A percentile compares a stretch with the other conserved stretches of the same genome.
Evolutionary conservation across 2,113 vertebrate genomes (phyloP).

Genomic region (Nibea coibor): DNA sequence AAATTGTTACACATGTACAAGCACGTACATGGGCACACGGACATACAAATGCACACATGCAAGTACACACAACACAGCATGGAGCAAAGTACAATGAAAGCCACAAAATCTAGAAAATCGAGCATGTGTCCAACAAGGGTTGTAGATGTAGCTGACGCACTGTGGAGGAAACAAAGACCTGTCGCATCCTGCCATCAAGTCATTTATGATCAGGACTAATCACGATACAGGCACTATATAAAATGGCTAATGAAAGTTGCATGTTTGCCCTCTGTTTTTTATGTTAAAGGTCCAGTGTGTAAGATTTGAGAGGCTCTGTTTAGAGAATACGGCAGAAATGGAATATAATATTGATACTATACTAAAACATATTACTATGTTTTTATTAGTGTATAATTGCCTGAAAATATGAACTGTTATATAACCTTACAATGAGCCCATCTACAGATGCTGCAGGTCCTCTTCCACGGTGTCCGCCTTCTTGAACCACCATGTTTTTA

Average conservation of each 20-base stretch:
- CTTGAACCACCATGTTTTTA: too few species aligned
- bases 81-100: slow-evolving; percentile 17
- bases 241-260: neutral
- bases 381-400: too few species aligned
- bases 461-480: too few species aligned
- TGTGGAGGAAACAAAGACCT: neutral
- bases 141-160: neutral
- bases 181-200: neutral
- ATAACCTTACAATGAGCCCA: too few species aligned
- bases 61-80: neutral
- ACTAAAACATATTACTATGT: too few species aligned
- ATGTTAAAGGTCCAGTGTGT: neutral
- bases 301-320: too few species aligned
- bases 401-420: too few species aligned
- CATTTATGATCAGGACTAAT: neutral
- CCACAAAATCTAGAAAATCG: neutral
- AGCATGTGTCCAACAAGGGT: slow-evolving; percentile 5
- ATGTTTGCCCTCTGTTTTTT: neutral
- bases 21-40: slow-evolving; percentile 22
- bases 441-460: too few species aligned
- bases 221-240: neutral
- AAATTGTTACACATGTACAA: slow-evolving; percentile 37
- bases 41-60: slow-evolving; percentile 8
- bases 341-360: too few species aligned
- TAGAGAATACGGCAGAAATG: too few species aligned